These are phyloP conservation scores for Pheucticus melanocephalus DNA, from an alignment of 2,113 vertebrate species.

Conservation along the genomic window DNA sequence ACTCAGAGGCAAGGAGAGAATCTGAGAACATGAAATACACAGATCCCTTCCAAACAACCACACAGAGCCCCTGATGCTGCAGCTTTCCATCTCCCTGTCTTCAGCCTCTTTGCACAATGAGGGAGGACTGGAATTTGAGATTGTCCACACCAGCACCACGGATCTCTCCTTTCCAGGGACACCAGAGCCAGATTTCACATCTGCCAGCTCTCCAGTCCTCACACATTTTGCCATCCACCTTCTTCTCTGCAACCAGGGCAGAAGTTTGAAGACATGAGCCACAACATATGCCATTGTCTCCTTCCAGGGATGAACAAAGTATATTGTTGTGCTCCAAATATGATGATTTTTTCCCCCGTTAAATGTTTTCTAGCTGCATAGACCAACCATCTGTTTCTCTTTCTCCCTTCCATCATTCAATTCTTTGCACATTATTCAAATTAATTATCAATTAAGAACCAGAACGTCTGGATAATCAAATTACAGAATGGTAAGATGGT, in stretches of 20 bases:
- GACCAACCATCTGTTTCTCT: constrained; percentile 49
- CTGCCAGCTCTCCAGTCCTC: neutral
- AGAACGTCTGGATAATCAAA: constrained; percentile 36
- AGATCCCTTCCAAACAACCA: neutral
- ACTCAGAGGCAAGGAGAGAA: neutral
- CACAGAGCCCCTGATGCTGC: neutral
- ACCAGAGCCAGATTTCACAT: neutral
- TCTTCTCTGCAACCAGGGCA: neutral
- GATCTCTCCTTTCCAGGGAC: neutral
- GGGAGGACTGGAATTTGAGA: neutral
- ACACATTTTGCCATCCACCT: neutral
- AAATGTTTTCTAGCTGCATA: constrained; percentile 21
- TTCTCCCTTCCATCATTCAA: constrained; percentile 29
- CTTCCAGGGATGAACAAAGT: neutral
- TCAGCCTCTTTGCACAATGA: rapidly evolving
- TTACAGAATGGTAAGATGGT: neutral
- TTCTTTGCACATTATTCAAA: constrained; percentile 39
- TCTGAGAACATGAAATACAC: neutral
- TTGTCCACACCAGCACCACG: neutral
- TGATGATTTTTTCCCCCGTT: neutral
- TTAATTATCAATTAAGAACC: constrained; percentile 53
- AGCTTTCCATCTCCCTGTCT: neutral
- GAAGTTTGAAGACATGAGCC: neutral
- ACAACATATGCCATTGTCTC: neutral
- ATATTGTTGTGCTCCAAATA: constrained; percentile 6